Base-by-base conservation (phyloP, 64 coral and sea anemone genomes). In the Hydrozoanthus tunicans region DNA sequence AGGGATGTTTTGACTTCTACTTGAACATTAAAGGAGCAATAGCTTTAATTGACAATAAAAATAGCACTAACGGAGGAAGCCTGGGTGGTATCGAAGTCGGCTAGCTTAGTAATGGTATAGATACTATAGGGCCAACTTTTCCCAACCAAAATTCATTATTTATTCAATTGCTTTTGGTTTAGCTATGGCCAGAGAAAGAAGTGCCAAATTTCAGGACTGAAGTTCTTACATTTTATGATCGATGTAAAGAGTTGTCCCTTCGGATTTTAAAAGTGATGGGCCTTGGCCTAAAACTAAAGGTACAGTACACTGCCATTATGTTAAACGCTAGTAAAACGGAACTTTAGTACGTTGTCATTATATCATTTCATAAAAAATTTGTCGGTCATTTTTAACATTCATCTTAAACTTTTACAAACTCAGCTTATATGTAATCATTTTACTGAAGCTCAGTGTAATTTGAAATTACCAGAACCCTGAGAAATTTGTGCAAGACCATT, bases 231-330 rank as follows among this genome's bases (percentile, higher is more conserved):
- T 86, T 92, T 71, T 92, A 79, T 66, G 69, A 86, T 9, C 70
- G 12, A 10, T 92, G 82, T 58, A 61, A 62, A 56, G 69, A 92
- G 59, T 55, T 92, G 9, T 62, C 91, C 5, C 12, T 92, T 23
- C 70, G 91, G 68, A 66, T 92, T 12, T 61, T 92, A 10, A 86
- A 92, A 53, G 91, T 75, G 23, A 69, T 92, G 64, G 91, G 91
- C 56, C 61, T 86, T 13, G 91, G 81, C 0, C 82, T 92, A 14
- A 86, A 92, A 56, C 15, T 86, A 51, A 15, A 92, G 91, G 91
- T 92, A 66, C 27, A 15, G 23, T 13, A 62, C 7, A 8, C 11
- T 64, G 51, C 32, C 67, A 17, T 75, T 64, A 43, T 43, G 32
- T 43, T 1, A 43, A 43, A 43, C 32, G 32, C 32, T 43, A 43